These are phyloP conservation scores for Fabriciana adippe DNA, from an alignment of 2,888 invertebrate species.

Conservation along the genomic window DNA sequence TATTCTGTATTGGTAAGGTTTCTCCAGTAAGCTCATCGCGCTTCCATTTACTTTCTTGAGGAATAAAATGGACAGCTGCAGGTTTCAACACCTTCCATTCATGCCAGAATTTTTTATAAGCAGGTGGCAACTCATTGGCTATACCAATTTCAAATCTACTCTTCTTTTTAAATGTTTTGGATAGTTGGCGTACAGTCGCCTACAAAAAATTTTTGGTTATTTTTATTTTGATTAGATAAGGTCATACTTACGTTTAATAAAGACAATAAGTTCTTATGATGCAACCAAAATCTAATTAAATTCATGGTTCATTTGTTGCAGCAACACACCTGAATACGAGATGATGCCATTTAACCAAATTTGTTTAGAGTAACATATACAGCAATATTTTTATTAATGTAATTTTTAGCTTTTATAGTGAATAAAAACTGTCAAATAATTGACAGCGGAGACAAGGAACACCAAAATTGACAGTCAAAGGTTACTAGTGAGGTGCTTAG, in stretches of 20 bases:
- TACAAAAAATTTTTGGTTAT: slow-evolving; percentile 48
- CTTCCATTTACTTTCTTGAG: slow-evolving; percentile 88
- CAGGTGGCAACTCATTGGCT: slow-evolving; percentile 87
- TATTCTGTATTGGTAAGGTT: slow-evolving; percentile 88
- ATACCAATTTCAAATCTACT: slow-evolving; percentile 85
- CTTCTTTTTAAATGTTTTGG: slow-evolving; percentile 76
- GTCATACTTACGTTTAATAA: slow-evolving; percentile 41
- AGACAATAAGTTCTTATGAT: slow-evolving; percentile 45
- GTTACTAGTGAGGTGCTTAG: slow-evolving; percentile 27
- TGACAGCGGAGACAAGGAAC: no score
- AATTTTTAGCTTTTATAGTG: slow-evolving; percentile 16
- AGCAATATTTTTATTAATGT: slow-evolving; percentile 25
- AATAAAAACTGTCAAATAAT: slow-evolving; percentile 23
- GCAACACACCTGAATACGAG: slow-evolving; percentile 61
- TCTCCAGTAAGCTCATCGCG: slow-evolving; percentile 88
- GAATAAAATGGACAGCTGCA: slow-evolving; percentile 86
- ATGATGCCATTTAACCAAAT: slow-evolving; percentile 68
- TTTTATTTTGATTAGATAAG: slow-evolving; percentile 40
- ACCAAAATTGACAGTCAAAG: slow-evolving; percentile 26
- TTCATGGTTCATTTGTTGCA: slow-evolving; percentile 5
- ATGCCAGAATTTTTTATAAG: slow-evolving; percentile 92
- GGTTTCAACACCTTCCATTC: slow-evolving; percentile 89
- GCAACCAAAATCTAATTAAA: slow-evolving; percentile 42
- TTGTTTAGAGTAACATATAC: slow-evolving; percentile 48
- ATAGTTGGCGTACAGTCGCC: slow-evolving; percentile 73